A percentile compares a stretch with the other conserved stretches of the same genome.
Evolutionary conservation across 2,888 invertebrate species (phyloP).

Genomic region (Eristalinus aeneus): DNA sequence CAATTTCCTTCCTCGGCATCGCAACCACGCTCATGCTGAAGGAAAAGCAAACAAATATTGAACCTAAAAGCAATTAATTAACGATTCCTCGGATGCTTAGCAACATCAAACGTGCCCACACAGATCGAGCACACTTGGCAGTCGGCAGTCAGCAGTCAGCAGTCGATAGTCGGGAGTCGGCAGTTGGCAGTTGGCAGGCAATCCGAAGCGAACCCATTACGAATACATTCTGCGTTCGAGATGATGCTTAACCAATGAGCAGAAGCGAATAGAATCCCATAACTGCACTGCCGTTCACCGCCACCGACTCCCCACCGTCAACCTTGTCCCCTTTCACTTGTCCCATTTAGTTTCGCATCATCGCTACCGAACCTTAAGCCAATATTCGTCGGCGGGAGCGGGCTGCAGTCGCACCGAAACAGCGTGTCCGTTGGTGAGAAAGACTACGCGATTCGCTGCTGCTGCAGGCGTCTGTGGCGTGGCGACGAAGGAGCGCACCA

Average conservation of each 20-base stretch:
- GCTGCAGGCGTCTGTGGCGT: slow-evolving; percentile 9
- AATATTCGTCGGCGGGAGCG: slow-evolving; percentile 39
- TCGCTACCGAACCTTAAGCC: slow-evolving; percentile 47
- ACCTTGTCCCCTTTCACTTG: slow-evolving; percentile 53
- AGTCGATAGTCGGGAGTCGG: no score
- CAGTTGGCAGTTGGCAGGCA: background rate
- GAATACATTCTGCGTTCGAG: background rate
- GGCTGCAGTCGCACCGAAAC: slow-evolving; percentile 23
- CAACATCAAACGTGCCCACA: slow-evolving; percentile 46
- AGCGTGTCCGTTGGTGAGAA: slow-evolving; percentile 23
- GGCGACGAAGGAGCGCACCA: slow-evolving; percentile 11
- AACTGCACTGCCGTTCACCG: slow-evolving; percentile 20
- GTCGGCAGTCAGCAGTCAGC: background rate
- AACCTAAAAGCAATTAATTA: slow-evolving; percentile 57
- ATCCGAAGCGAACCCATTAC: slow-evolving; percentile 12
- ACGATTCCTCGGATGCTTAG: slow-evolving; percentile 25
- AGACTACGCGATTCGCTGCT: slow-evolving; percentile 22
- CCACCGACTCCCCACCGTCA: background rate
- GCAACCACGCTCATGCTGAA: slow-evolving; percentile 1
- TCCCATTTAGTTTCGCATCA: slow-evolving; percentile 56
- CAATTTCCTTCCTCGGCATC: background rate
- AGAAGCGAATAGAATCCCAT: slow-evolving; percentile 49
- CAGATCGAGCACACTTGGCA: slow-evolving; percentile 2
- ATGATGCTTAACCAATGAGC: slow-evolving; percentile 13
- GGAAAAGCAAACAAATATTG: slow-evolving; percentile 41